Percentiles rank a stretch among this genome's conserved stretches.
These are phyloP conservation scores for Drosophila maculinotata DNA, from an alignment of 2,888 invertebrate species.

Conservation along the genomic window DNA sequence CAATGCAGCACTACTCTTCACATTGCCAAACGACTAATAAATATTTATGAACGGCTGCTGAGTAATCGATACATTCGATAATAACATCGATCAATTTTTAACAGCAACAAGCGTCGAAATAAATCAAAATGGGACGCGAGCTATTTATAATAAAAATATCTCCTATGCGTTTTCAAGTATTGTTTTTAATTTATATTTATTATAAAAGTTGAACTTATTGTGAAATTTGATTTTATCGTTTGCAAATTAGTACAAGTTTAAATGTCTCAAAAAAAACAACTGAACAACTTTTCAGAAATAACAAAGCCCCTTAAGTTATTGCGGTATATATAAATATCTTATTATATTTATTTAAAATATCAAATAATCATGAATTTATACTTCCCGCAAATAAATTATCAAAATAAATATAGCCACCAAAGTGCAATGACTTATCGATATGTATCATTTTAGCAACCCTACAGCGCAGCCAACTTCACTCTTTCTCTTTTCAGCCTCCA, in stretches of 20 bases:
- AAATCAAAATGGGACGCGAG: neutral
- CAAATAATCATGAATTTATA: neutral
- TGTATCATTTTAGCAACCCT: conserved; percentile 36
- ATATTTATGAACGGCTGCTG: conserved; percentile 40
- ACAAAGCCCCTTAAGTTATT: no score
- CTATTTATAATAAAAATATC: neutral
- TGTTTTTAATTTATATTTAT: no score
- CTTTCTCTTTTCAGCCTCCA: conserved; percentile 80
- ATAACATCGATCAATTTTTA: conserved; percentile 10
- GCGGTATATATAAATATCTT: neutral
- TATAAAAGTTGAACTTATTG: neutral
- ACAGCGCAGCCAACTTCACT: conserved; percentile 75
- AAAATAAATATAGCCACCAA: neutral
- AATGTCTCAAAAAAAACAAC: no score
- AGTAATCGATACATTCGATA: conserved; percentile 24
- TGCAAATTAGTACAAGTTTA: neutral
- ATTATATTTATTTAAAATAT: neutral
- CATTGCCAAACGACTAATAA: conserved; percentile 50
- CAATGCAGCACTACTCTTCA: conserved; percentile 43
- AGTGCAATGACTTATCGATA: conserved; percentile 31
- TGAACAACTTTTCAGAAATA: neutral
- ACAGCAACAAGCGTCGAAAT: conserved; percentile 8
- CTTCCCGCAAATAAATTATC: neutral
- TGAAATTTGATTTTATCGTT: neutral
- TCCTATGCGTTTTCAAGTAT: neutral